These are phyloP conservation scores for Morbakka virulenta DNA, from an alignment of 30 jellyfish, hydroid and myxozoan species.

Conservation along the genomic window DNA sequence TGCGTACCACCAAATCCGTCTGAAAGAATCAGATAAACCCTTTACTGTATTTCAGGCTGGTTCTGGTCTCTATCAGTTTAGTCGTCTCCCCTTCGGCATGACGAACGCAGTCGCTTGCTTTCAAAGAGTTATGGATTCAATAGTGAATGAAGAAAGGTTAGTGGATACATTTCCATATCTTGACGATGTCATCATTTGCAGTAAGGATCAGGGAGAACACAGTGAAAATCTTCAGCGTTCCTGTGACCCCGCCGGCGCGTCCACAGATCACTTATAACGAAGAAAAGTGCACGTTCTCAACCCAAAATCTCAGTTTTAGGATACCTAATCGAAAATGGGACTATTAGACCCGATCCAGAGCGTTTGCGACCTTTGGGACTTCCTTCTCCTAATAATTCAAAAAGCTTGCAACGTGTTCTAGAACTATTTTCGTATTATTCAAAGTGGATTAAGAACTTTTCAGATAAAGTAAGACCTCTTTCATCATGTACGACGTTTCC, in stretches of 20 bases:
- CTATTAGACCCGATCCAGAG: constrained; percentile 60
- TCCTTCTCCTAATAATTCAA: constrained; percentile 40
- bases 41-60: constrained; percentile 37
- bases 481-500: too few species aligned
- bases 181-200: constrained; percentile 46
- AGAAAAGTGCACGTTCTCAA: constrained; percentile 12
- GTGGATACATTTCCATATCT: constrained; percentile 34
- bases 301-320: constrained; percentile 23
- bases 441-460: too few species aligned
- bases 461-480: too few species aligned
- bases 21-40: background rate
- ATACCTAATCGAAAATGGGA: constrained; percentile 37
- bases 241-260: too few species aligned
- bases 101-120: constrained; percentile 62
- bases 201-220: too few species aligned
- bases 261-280: constrained; percentile 30
- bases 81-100: constrained; percentile 51
- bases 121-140: constrained; percentile 17
- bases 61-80: constrained; percentile 33
- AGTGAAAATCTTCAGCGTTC: too few species aligned
- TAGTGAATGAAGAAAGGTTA: constrained; percentile 8
- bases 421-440: constrained; percentile 55
- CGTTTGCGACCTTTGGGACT: constrained; percentile 47
- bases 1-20: constrained; percentile 37
- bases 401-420: too few species aligned